Base-by-base conservation (phyloP, 2,888 invertebrate species). In the Drosophila ezoana region DNA sequence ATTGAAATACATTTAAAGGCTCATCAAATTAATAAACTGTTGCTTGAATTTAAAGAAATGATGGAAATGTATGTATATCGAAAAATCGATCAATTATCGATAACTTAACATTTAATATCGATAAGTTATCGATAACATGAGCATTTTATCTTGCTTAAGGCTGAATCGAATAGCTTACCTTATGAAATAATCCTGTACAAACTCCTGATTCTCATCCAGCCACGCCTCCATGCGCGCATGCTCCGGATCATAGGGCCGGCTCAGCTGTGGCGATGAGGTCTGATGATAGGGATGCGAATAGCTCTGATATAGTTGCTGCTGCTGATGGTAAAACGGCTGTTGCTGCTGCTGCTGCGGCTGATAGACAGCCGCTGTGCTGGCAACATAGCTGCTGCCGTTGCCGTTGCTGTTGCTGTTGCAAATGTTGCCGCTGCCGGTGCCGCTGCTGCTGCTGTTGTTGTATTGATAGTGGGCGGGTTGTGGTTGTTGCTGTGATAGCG, bases 151-250 rank as follows among this genome's bases (percentile, higher is more conserved):
- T 8, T 0, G 23, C 23, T 28, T 2, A 28, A 8, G 8, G 1
- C 8, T 28, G 8, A 28, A 8, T 8, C 8, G 0, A 8, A 28
- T 28, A 28, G 38, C 92, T 92, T 91, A 97, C 97, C 97, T 96
- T 93, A 97, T 94, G 92, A 98, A 98, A 93, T 98, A 98, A 93
- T 98, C 98, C 92, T 97, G 96, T 80, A 97, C 96, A 92, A 98
- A 98, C 92, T 98, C 97, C 85, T 97, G 98, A 93, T 98, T 98
- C 92, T 98, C 98, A 93, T 98, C 98, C 83, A 98, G 95, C 98
- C 98, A 98, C 87, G 97, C 95, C 93, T 98, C 98, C 93, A 98
- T 97, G 79, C 96, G 95, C 65, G 97, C 96, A 92, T 96, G 96
- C 92, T 97, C 97, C 78, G 96, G 95, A 93, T 97, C 96, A 92